These are phyloP conservation scores for Octopus sinensis DNA, from an alignment of 1,140 invertebrate genomes.

Conservation along the genomic window DNA sequence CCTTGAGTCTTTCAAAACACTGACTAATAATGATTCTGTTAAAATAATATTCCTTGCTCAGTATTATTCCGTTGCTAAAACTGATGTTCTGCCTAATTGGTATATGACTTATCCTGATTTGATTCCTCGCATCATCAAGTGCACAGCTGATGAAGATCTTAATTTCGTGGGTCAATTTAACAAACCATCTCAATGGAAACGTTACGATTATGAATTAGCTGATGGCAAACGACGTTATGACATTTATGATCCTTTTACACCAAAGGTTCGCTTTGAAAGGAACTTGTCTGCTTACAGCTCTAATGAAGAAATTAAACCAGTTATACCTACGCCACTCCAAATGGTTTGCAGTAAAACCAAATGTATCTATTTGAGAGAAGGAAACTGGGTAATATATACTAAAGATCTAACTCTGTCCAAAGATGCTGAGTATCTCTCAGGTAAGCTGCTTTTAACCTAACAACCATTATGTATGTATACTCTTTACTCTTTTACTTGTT, in stretches of 20 bases:
- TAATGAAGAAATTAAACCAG: conserved; percentile 23
- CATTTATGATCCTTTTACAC: conserved; percentile 40
- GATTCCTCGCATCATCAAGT: conserved; percentile 32
- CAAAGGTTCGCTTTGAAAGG: conserved; percentile 34
- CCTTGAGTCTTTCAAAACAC: conserved; percentile 28
- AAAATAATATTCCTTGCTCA: conserved; percentile 35
- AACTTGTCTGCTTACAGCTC: conserved; percentile 20
- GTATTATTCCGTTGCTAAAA: conserved; percentile 39
- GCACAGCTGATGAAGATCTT: conserved; percentile 39
- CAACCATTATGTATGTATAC: too few relatives aligned
- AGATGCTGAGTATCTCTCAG: conserved; percentile 28
- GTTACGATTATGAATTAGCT: conserved; percentile 35
- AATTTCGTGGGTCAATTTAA: conserved; percentile 42
- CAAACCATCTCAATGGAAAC: conserved; percentile 34
- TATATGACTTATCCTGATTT: conserved; percentile 34
- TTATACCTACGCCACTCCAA: conserved; percentile 33
- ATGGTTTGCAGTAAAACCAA: conserved; percentile 18
- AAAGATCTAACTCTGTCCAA: conserved; percentile 20
- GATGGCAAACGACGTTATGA: conserved; percentile 31
- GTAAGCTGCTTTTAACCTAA: conserved; percentile 17
- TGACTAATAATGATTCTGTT: conserved; percentile 30
- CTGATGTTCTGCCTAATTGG: conserved; percentile 40
- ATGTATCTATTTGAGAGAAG: conserved; percentile 15
- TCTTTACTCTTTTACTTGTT: too few relatives aligned
- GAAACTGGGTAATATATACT: conserved; percentile 23